phyloP scores from a whole-genome alignment of 1,140 invertebrate genomes.

The Lerema accius region DNA sequence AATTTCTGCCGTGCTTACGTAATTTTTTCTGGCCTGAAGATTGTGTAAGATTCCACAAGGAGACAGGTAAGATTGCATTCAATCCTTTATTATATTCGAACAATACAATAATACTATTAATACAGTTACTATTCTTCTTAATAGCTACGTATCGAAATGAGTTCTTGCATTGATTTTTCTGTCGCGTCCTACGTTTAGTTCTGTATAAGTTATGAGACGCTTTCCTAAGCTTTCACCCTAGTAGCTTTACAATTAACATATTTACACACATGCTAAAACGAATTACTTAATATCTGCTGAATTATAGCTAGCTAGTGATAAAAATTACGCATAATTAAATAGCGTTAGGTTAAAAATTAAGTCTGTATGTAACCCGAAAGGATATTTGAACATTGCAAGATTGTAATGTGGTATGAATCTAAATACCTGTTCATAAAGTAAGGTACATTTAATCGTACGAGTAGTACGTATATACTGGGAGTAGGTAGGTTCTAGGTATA shows the following conservation, averaged over 20 bases:
- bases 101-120: background rate
- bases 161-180: background rate
- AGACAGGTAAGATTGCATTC: conserved; percentile 52
- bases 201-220: background rate
- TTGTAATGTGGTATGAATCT: too few species aligned
- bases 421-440: too few species aligned
- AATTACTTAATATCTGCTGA: too few species aligned
- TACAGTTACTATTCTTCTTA: background rate
- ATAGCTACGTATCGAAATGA: background rate
- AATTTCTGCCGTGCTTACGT: conserved; percentile 55
- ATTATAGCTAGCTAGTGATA: too few species aligned
- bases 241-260: background rate
- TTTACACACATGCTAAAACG: too few species aligned
- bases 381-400: too few species aligned
- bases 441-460: too few species aligned
- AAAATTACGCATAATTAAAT: too few species aligned
- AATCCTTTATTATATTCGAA: conserved; percentile 12
- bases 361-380: too few species aligned
- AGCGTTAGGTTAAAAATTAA: too few species aligned
- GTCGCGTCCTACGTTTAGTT: background rate
- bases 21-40: conserved; percentile 57
- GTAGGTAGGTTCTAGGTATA: too few species aligned
- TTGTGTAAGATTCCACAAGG: conserved; percentile 47
- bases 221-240: background rate
- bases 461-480: too few species aligned